Evolutionary conservation across 2,113 vertebrate genomes (phyloP), one percentile per base, ranked within the genome.

Genomic region (Charadrius vociferus): DNA sequence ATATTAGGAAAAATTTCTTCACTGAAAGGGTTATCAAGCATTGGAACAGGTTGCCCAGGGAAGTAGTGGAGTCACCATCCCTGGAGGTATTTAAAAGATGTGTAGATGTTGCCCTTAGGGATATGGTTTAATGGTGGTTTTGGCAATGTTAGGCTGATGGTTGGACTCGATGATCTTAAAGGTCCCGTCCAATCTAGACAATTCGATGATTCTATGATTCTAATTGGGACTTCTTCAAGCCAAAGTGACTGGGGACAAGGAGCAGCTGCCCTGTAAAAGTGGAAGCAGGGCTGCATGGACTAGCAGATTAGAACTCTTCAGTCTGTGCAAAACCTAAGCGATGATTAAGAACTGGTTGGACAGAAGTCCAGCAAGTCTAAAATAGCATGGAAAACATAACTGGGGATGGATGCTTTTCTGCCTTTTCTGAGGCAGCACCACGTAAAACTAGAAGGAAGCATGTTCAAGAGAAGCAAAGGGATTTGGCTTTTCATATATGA

Each of bases 251-350:
- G n/a, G 14, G 10, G 41, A 58, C 63, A 88, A 77, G 39, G 30
- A 86, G 9, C 3, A 65, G 5, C 29, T 3, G 0, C 6, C 9
- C 49, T 0, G 0, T 5, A 62, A 75, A 50, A 56, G 7, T 50
- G 6, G 36, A 83, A 88, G 12, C 3, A 66, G 34, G 8, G 12
- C 19, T 83, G n/a, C 19, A 22, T 5, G 5, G 26, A 39, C 39
- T 49, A 65, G 12, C 10, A 88, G 18, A 61, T 75, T 26, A 68
- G 21, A 24, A 61, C 24, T 37, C 37, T 45, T 55, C 62, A 39
- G 6, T 24, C 16, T 47, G 4, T 23, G 6, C 45, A 75, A 75
- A 18, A 20, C 16, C 26, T 23, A 8, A 6, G 10, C 66, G 18
- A 78, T 50, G n/a, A 63, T 74, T 74, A 62, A 71, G 52, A 50